Conservation (phyloP, 2,797 vertebrate genomes). For the Cryptoprocta ferox region DNA sequence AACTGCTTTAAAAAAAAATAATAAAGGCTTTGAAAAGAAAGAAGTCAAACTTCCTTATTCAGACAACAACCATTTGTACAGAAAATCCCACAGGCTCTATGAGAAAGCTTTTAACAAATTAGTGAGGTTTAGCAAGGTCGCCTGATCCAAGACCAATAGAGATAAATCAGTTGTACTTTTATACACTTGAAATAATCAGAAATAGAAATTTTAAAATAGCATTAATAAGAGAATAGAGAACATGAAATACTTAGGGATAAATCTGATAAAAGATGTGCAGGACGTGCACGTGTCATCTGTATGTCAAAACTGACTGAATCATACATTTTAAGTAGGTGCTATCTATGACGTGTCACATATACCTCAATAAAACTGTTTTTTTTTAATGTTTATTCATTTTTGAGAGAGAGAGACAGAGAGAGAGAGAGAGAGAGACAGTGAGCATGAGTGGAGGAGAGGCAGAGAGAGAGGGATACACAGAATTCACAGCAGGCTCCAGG, state of each 20-base stretch:
- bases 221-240: not conserved
- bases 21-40: not conserved
- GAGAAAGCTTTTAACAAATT: not conserved
- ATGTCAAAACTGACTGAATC: not conserved
- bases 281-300: not conserved
- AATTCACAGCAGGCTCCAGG: too few relatives aligned
- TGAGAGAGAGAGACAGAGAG: too few relatives aligned
- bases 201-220: not conserved
- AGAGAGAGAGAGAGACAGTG: too few relatives aligned
- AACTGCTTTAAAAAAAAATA: not conserved
- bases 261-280: not conserved
- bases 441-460: too few relatives aligned
- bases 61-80: too few relatives aligned
- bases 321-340: not conserved
- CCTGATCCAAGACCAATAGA: not conserved
- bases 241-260: not conserved
- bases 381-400: too few relatives aligned
- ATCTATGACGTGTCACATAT: not conserved
- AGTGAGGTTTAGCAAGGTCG: not conserved
- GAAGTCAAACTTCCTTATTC: too few relatives aligned
- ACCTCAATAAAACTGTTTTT: conserved; percentile 20
- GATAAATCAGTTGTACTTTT: not conserved
- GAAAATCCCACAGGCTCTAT: not conserved
- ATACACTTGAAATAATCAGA: not conserved
- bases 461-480: too few relatives aligned